These are phyloP conservation scores for Enteromius argenteus DNA, from an alignment of 2,797 vertebrate genomes.

Conservation along the genomic window DNA sequence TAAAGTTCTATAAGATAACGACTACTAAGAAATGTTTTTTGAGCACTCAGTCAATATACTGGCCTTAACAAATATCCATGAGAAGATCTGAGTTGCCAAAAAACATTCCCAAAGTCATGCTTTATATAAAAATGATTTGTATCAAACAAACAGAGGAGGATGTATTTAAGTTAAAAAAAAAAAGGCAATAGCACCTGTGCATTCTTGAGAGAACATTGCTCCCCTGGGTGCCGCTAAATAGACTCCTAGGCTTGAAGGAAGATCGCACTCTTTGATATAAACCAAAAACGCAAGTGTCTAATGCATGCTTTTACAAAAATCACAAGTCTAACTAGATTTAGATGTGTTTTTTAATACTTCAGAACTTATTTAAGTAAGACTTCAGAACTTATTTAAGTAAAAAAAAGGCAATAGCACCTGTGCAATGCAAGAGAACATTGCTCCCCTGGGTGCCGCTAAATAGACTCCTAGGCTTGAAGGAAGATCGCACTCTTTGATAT, in stretches of 20 bases:
- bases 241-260: conserved; percentile 9
- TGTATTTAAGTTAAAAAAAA: not conserved
- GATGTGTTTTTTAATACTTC: no score
- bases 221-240: conserved; percentile 20
- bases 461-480: conserved; percentile 1
- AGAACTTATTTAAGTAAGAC: not conserved
- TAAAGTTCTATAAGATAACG: not conserved
- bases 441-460: conserved; percentile 18
- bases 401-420: not conserved
- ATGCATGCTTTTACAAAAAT: not conserved
- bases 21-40: not conserved
- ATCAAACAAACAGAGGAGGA: conserved; percentile 8
- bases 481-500: conserved; percentile 4
- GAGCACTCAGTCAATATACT: not conserved
- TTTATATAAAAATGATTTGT: not conserved
- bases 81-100: not conserved
- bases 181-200: not conserved
- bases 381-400: not conserved
- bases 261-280: not conserved
- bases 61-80: not conserved
- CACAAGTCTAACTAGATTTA: not conserved
- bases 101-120: not conserved
- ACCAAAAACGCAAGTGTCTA: not conserved
- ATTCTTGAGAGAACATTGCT: conserved; percentile 10
- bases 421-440: conserved; percentile 9